Base-by-base conservation (phyloP, 2,113 vertebrate genomes). In the Hiodon tergisus region DNA sequence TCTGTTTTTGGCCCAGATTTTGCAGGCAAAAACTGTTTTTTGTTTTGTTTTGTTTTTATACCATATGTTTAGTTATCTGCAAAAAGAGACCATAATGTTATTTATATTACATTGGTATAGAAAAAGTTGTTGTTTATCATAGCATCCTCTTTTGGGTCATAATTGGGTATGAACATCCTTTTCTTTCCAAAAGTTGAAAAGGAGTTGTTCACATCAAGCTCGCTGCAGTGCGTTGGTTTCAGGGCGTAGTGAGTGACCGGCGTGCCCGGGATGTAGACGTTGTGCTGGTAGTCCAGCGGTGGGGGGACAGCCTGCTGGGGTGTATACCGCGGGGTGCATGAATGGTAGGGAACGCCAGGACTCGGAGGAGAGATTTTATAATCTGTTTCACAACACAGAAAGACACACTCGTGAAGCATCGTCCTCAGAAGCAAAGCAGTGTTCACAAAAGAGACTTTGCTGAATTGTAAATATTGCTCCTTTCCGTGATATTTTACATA, bases 101-200 rank as follows among this genome's bases (percentile, higher is more conserved):
- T 31, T 31, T 31, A 31, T 31, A 31, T 31, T 31, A 31, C 31
- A 31, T 31, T 31, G 31, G 31, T 89, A 72, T 91, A 91, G 76
- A 90, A 92, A 74, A 96, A 82, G 81, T 95, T 92, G 0, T 95
- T 96, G 87, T 94, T 95, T 87, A 96, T 95, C 57, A 96, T 88
- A 72, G 90, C 83, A 16, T 90, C 91, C 54, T 93, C 94, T 55
- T 90, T 88, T 66, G 91, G 90, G 61, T 92, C 90, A 16, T 85
- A 87, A 78, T 85, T 88, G 59, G 92, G 91, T 58, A 93, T 91
- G 79, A 94, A 92, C 77, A 92, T 94, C 60, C 92, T 88, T 81
- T 90, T 95, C 86, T 96, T 96, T 71, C 95, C 95, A 77, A 96
- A 96, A 68, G 95, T 96, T 70, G 95, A 95, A 85, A 96, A 96